These are phyloP conservation scores for Pristionchus entomophagus DNA, from an alignment of 2,888 invertebrate genomes.

Conservation along the genomic window DNA sequence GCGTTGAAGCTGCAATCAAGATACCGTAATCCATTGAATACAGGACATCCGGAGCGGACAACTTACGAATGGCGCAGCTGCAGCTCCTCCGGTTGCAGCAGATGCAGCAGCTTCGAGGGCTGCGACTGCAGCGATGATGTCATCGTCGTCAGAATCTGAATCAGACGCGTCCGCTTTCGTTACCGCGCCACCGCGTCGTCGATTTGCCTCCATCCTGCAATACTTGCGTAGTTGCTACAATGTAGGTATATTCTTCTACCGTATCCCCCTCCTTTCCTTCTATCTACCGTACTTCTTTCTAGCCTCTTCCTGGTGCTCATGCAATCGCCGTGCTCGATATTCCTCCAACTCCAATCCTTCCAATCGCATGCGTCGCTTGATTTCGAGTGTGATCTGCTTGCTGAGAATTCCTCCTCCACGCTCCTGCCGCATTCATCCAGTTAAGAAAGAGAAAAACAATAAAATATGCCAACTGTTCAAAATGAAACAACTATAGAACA, in stretches of 20 bases:
- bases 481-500: no score
- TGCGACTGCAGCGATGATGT: conserved; percentile 74
- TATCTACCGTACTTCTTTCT: conserved; percentile 58
- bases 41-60: no score
- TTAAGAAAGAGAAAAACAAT: no score
- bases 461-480: no score
- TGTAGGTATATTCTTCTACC: no score
- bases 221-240: no score
- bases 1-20: conserved; percentile 16
- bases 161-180: conserved; percentile 35
- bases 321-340: conserved; percentile 78
- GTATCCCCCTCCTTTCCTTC: neutral
- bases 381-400: conserved; percentile 40
- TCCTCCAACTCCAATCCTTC: conserved; percentile 81
- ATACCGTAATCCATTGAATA: no score
- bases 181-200: conserved; percentile 59
- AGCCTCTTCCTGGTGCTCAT: conserved; percentile 77
- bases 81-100: neutral
- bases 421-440: no score
- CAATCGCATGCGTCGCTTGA: conserved; percentile 78
- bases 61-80: conserved; percentile 25
- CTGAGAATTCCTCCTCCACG: no score
- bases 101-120: conserved; percentile 53
- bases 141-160: conserved; percentile 54
- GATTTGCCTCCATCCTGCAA: conserved; percentile 62